Conservation (phyloP, 2,113 vertebrate genomes). For the Rhegmatorhina hoffmannsi region DNA sequence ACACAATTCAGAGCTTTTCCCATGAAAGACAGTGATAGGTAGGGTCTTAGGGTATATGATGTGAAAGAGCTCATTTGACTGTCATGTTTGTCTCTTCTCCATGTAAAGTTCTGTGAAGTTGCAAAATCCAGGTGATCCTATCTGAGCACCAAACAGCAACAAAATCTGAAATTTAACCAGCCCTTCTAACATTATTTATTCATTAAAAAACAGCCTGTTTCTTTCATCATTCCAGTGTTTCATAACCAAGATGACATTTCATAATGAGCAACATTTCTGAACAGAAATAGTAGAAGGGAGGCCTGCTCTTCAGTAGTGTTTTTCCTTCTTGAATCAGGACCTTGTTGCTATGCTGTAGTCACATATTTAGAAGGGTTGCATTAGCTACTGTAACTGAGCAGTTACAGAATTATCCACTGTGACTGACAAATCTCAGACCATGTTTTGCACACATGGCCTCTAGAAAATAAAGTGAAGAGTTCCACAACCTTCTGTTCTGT, state of each 20-base stretch:
- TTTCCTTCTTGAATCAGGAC: background rate
- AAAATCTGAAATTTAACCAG: background rate
- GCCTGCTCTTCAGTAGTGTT: background rate
- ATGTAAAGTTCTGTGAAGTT: background rate
- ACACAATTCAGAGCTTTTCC: background rate
- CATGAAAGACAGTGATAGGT: background rate
- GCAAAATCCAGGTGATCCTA: background rate
- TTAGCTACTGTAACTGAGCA: background rate
- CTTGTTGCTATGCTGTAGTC: background rate
- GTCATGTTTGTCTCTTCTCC: background rate
- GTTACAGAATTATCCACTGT: background rate
- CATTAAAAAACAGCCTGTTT: background rate
- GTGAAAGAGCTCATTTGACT: background rate
- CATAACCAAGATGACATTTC: background rate
- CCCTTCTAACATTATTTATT: background rate
- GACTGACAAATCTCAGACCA: background rate
- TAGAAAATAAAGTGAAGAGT: background rate
- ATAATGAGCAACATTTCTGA: background rate
- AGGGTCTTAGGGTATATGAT: background rate
- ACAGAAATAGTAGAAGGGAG: background rate
- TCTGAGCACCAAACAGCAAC: background rate
- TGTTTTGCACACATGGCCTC: background rate
- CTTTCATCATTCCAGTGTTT: background rate
- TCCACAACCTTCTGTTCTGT: background rate
- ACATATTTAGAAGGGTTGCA: background rate